These are phyloP conservation scores for Orius insidiosus DNA, from an alignment of 1,140 invertebrate species.

Conservation along the genomic window DNA sequence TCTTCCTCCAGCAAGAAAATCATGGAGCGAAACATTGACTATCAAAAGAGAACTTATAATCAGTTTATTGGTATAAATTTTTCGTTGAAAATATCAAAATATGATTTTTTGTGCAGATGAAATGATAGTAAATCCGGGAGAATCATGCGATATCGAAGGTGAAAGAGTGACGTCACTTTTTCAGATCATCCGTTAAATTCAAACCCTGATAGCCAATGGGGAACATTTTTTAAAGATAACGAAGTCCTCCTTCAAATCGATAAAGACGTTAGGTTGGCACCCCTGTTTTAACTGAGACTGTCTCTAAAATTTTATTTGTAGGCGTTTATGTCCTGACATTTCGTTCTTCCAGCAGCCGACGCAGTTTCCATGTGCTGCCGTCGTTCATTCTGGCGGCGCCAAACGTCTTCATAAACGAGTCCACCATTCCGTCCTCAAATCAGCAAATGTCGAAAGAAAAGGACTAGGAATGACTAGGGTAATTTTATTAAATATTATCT, in stretches of 20 bases:
- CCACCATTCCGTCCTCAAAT: conserved; percentile 65
- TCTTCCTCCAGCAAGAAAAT: conserved; percentile 43
- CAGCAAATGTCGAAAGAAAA: conserved; percentile 72
- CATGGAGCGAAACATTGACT: conserved; percentile 43
- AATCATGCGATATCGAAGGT: conserved; percentile 27
- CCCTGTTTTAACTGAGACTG: not conserved
- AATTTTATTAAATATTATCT: too few relatives aligned
- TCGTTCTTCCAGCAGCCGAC: conserved; percentile 91
- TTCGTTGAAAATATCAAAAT: not conserved
- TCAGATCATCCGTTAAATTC: conserved; percentile 82
- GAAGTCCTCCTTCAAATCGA: conserved; percentile 92
- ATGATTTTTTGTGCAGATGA: conserved; percentile 39
- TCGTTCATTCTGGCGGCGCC: conserved; percentile 52
- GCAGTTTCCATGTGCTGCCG: conserved; percentile 59
- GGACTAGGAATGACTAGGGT: conserved; percentile 81
- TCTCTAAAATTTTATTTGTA: conserved; percentile 24
- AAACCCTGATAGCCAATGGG: conserved; percentile 87
- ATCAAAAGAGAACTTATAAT: conserved; percentile 59
- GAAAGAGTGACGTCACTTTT: conserved; percentile 34
- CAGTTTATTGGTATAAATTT: conserved; percentile 58
- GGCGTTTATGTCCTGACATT: conserved; percentile 85
- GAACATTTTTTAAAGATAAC: conserved; percentile 88
- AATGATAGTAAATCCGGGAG: conserved; percentile 60
- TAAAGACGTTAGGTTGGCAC: conserved; percentile 72
- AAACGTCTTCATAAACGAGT: conserved; percentile 74